These are phyloP conservation scores for Gallinago undulata DNA, from an alignment of 2,113 vertebrate genomes.

Conservation along the genomic window DNA sequence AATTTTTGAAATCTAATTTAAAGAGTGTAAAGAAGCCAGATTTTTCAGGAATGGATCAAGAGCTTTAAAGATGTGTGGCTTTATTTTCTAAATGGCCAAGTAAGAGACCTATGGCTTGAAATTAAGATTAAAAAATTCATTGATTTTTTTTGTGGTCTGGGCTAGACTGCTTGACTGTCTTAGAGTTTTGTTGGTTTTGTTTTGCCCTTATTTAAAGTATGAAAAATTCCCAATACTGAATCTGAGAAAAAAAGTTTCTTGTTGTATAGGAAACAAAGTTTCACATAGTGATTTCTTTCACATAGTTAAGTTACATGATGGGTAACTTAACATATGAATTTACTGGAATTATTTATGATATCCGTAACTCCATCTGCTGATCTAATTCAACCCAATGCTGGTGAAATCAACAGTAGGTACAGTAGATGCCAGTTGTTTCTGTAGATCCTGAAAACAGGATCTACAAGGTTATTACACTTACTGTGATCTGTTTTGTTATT, in stretches of 20 bases:
- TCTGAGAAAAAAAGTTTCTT: not conserved
- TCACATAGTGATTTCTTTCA: not conserved
- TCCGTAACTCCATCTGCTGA: not conserved
- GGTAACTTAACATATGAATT: not conserved
- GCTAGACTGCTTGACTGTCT: not conserved
- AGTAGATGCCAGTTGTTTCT: not conserved
- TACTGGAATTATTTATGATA: not conserved
- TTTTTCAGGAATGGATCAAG: not conserved
- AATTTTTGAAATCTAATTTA: not conserved
- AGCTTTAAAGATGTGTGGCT: not conserved
- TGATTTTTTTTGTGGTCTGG: not conserved
- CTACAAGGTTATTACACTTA: too few species aligned
- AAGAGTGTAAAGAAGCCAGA: not conserved
- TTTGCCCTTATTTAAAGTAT: not conserved
- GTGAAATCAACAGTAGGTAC: not conserved
- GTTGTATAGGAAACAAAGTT: not conserved
- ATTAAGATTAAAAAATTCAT: not conserved
- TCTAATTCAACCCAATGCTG: not conserved
- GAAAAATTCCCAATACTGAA: not conserved
- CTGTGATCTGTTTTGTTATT: not conserved
- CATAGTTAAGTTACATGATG: too few species aligned
- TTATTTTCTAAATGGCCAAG: not conserved
- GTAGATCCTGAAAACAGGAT: not conserved
- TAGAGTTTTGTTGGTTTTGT: not conserved
- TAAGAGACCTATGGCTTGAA: not conserved